Conservation (phyloP, 2,797 vertebrate species). For the Sphaeramia orbicularis region DNA sequence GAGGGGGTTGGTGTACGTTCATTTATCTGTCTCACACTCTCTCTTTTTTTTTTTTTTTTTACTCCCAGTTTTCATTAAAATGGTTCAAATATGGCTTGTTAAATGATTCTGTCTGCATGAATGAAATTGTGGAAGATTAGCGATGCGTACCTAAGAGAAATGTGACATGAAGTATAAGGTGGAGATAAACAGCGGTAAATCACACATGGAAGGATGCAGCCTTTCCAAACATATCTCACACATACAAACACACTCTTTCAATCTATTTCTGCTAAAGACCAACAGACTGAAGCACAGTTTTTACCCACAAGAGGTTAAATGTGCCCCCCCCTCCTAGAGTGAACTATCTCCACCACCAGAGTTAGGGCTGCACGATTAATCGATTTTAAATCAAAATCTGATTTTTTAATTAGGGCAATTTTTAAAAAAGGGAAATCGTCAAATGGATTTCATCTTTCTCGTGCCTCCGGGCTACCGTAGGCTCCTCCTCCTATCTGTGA, state of each 20-base stretch:
- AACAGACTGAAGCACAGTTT: too few relatives aligned
- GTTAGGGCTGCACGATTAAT: too few relatives aligned
- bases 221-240: too few relatives aligned
- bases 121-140: conserved; percentile 5
- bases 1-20: background rate
- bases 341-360: too few relatives aligned
- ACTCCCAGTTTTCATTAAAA: background rate
- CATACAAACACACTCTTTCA: background rate
- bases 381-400: too few relatives aligned
- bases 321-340: too few relatives aligned
- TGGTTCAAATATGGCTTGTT: background rate
- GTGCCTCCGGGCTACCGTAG: too few relatives aligned
- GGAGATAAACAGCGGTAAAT: background rate
- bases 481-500: too few relatives aligned
- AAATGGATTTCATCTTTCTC: too few relatives aligned
- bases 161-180: conserved; percentile 6
- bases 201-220: background rate
- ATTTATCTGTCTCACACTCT: background rate
- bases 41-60: background rate
- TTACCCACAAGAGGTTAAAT: too few relatives aligned
- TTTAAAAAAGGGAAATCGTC: too few relatives aligned
- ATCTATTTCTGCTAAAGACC: background rate
- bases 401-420: too few relatives aligned
- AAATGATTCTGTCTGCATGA: conserved; percentile 17
- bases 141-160: background rate